phyloP scores from a whole-genome alignment of 1,140 invertebrate species.

The Yoshiicerus persimilis region DNA sequence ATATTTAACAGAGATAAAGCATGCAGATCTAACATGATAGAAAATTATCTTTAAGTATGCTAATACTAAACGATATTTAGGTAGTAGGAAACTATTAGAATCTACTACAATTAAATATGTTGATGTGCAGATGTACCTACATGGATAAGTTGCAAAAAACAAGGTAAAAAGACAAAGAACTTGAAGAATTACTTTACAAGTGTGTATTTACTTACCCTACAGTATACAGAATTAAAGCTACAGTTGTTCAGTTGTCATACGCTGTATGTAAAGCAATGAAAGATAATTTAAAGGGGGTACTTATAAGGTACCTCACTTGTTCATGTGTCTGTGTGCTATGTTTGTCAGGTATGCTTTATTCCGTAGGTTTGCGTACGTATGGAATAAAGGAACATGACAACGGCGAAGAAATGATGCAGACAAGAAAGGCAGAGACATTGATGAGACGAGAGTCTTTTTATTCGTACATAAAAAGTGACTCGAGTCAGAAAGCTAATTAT shows the following conservation, averaged over 20 bases:
- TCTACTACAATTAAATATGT: not conserved
- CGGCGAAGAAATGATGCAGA: not conserved
- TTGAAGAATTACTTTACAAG: not conserved
- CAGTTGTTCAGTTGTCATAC: no score
- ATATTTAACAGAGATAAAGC: not conserved
- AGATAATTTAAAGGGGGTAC: not conserved
- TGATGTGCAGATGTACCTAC: no score
- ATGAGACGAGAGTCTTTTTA: conserved; percentile 3
- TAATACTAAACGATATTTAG: not conserved
- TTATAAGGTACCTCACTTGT: not conserved
- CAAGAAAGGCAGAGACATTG: not conserved
- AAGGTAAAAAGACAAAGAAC: not conserved
- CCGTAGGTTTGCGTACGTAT: no score
- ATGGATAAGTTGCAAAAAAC: not conserved
- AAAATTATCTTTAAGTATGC: not conserved
- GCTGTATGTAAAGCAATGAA: not conserved
- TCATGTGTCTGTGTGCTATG: no score
- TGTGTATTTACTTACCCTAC: not conserved
- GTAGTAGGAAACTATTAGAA: not conserved
- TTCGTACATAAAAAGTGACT: not conserved
- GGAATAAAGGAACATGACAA: not conserved
- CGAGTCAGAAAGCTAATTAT: conserved; percentile 47
- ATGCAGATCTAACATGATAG: not conserved
- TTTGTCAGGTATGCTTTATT: not conserved
- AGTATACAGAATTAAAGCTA: no score